Conservation (phyloP, 2,888 invertebrate species). For the Caenorhabditis sp. region DNA sequence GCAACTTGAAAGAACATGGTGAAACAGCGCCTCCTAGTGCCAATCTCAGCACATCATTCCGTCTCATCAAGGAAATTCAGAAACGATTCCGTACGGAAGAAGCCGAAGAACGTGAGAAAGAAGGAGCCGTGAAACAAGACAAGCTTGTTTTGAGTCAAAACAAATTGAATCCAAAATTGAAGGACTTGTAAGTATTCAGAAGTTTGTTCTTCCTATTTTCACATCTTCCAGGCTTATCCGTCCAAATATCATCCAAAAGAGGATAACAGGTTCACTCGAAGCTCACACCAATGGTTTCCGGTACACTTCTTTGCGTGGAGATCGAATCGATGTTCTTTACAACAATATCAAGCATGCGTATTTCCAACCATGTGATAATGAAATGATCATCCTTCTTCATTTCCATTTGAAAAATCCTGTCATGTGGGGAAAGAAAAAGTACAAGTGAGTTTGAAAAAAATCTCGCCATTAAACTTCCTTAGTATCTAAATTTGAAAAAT, state of each 20-base stretch:
- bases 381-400: slow-evolving; percentile 98
- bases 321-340: slow-evolving; percentile 98
- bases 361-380: slow-evolving; percentile 89
- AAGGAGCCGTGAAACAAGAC: slow-evolving; percentile 96
- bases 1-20: slow-evolving; percentile 74
- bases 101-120: slow-evolving; percentile 97
- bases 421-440: slow-evolving; percentile 99
- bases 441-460: slow-evolving; percentile 71
- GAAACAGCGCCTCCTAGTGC: slow-evolving; percentile 91
- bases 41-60: slow-evolving; percentile 93
- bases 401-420: slow-evolving; percentile 99
- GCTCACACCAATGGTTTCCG: slow-evolving; percentile 82
- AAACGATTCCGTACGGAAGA: slow-evolving; percentile 92
- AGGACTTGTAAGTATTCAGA: slow-evolving; percentile 61
- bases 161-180: slow-evolving; percentile 90
- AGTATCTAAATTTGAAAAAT: no score
- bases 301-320: slow-evolving; percentile 97
- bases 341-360: slow-evolving; percentile 99
- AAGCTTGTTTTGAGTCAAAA: slow-evolving; percentile 83
- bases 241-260: slow-evolving; percentile 91
- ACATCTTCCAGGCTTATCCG: slow-evolving; percentile 83
- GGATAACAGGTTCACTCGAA: slow-evolving; percentile 80
- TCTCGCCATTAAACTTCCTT: background rate
- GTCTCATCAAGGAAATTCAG: slow-evolving; percentile 98
- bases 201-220: no score